Base-by-base conservation (phyloP, 2,888 invertebrate species). In the Cyclophora punctaria region DNA sequence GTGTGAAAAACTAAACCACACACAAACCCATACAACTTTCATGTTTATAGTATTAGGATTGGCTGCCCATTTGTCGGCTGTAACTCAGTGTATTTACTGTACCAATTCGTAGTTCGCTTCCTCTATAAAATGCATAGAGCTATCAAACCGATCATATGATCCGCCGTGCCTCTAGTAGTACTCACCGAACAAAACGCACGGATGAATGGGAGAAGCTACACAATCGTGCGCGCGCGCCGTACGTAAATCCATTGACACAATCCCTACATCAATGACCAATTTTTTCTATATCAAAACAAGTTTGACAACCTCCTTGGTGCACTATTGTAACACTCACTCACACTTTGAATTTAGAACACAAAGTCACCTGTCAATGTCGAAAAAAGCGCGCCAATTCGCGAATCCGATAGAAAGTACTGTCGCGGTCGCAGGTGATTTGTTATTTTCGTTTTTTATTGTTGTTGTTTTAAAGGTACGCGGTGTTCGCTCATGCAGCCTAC, bases 241-340 rank as follows among this genome's bases (percentile, higher is more conserved):
- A 52, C 64, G 66, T 59, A 68, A 72, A 76, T 73, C 83, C 86
- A 85, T 85, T 86, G 82, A 86, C 80, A 83, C 80, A 83, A 48
- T 81, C 77, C 78, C 76, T 67, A 60, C 69, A 75, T 75, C 71
- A 78, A 78, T 73, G 74, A 72, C 67, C 66, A 66, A 61, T 67
- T 62, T 60, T 58, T 60, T 58, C 56, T 64, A 69, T 66, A 67
- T 54, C 54, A 60, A 60, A 49, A 49, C 51, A 51, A 55, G 52
- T 51, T 51, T 52, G 44, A 37, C 52, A 35, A 55, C 49, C 49
- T 52, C 51, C 60, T 56, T 52, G 62, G 58, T 58, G 49, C 49
- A 54, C 67, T 40, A 60, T 58, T 57, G 58, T 56, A 61, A 59
- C 63, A 53, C 55, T 51, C 57, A 46, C 52, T 56, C 55, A 50